Conservation (phyloP, 2,888 invertebrate species). For the Chironomus tentans region DNA sequence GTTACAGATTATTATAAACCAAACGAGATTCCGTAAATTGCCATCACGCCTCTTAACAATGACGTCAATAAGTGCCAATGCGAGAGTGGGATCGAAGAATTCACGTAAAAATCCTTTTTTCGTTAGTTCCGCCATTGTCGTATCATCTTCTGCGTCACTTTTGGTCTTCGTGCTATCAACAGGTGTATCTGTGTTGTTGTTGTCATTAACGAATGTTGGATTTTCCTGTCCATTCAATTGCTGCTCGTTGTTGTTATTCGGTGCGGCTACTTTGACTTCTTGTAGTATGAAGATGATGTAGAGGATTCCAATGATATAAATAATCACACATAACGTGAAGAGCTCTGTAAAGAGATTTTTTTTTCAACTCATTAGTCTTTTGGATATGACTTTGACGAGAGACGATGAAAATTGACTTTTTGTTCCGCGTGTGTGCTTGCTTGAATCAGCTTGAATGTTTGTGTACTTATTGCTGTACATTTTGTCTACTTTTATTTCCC, state of each 20-base stretch:
- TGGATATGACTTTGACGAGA: not conserved
- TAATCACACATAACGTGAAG: conserved; percentile 36
- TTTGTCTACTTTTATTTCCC: too few species aligned
- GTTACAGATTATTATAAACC: conserved; percentile 10
- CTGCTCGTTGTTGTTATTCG: conserved; percentile 27
- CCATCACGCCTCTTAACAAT: conserved; percentile 36
- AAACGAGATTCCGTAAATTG: conserved; percentile 29
- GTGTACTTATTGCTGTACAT: too few species aligned
- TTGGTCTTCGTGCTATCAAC: not conserved
- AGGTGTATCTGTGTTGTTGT: not conserved
- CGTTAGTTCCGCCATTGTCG: not conserved
- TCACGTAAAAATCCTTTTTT: conserved; percentile 33
- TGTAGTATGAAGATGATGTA: conserved; percentile 39
- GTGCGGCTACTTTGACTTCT: conserved; percentile 32
- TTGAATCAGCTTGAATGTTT: too few species aligned
- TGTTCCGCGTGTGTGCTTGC: too few species aligned
- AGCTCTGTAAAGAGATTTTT: conserved; percentile 33
- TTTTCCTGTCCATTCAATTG: conserved; percentile 28
- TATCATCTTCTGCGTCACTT: not conserved
- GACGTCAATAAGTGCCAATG: conserved; percentile 37
- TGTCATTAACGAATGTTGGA: conserved; percentile 28
- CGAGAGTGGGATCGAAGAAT: conserved; percentile 40
- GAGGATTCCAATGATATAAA: conserved; percentile 38
- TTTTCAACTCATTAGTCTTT: not conserved
- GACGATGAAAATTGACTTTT: not conserved